Base-by-base conservation (phyloP, 1,140 invertebrate genomes). In the Pseudachorutes palmiensis region DNA sequence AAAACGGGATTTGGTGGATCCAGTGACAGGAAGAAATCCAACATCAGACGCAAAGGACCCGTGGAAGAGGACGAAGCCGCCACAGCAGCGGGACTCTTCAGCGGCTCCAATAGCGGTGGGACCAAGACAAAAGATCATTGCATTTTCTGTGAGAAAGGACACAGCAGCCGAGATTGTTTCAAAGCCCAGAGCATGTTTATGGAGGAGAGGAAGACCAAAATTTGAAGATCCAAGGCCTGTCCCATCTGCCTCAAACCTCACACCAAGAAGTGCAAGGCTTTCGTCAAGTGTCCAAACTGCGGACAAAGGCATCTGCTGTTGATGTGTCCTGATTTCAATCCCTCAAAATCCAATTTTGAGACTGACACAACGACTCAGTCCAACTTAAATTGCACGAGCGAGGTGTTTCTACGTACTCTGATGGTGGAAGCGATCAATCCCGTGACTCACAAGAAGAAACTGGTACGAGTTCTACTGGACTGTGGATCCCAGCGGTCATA, bases 131-230 rank as follows among this genome's bases (percentile, higher is more conserved):
- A 45, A 9, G 3, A 12, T 2, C 22, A 2, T 12, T 70, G 64
- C 36, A 58, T 66, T 12, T 70, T 70, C 29, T 70, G 67, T 66
- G 49, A 68, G 62, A n/a, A n/a, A 59, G 36, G 36, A 19, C 58
- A 68, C 41, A 16, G 57, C 2, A 62, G 62, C 22, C 24, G 28
- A 1, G 51, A 49, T 0, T 71, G 70, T n/a, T 5, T 24, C 1
- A 41, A 26, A 0, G 70, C 70, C 1, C 14, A 24, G 19, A 51
- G 32, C 0, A 68, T 68, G 63, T 29, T 48, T 1, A 3, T 62
- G 2, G 48, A 66, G 2, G 64, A 66, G 48, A 62, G 36, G 28
- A 70, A 22, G 14, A 28, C 1, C 1, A 63, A 28, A 22, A 14
- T 66, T 0, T 1, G 24, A 12, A 24, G 41, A 48, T 36, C 19